A percentile compares a stretch with the other conserved stretches of the same genome.
phyloP scores from a whole-genome alignment of 2,888 invertebrate species.

The Ramazzottius varieornatus region DNA sequence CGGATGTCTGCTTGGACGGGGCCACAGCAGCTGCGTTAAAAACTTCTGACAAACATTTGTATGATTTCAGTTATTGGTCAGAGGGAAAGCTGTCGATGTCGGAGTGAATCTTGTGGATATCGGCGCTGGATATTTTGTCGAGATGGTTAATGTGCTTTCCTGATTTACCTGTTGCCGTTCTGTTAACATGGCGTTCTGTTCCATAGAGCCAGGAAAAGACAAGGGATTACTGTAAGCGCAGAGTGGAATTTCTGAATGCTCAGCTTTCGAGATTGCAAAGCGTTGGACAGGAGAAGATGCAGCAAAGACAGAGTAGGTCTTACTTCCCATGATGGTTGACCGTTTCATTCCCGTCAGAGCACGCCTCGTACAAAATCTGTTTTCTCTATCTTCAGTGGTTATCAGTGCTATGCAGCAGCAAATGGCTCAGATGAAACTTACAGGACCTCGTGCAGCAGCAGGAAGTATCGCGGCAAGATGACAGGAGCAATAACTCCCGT shows the following conservation, averaged over 20 bases:
- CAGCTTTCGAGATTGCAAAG: not conserved
- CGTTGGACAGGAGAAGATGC: not conserved
- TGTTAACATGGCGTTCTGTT: not conserved
- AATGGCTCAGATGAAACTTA: not conserved
- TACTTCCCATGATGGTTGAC: no score
- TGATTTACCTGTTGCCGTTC: not conserved
- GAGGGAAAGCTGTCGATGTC: not conserved
- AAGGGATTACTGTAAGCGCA: not conserved
- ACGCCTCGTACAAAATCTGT: no score
- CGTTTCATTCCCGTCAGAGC: no score
- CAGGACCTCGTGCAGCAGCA: not conserved
- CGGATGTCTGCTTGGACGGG: no score
- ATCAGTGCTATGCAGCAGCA: not conserved
- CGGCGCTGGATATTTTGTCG: constrained; percentile 2
- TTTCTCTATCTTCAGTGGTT: not conserved
- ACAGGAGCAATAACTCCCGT: no score
- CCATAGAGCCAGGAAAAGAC: not conserved
- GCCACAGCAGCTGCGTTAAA: no score
- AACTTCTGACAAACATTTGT: no score
- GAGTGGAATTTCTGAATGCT: not conserved
- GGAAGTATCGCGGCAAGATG: no score
- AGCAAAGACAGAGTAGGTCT: not conserved
- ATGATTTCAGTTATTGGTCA: not conserved
- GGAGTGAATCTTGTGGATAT: not conserved
- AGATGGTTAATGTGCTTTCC: not conserved